phyloP scores from a whole-genome alignment of 2,113 vertebrate species.

The Bagarius yarrelli region DNA sequence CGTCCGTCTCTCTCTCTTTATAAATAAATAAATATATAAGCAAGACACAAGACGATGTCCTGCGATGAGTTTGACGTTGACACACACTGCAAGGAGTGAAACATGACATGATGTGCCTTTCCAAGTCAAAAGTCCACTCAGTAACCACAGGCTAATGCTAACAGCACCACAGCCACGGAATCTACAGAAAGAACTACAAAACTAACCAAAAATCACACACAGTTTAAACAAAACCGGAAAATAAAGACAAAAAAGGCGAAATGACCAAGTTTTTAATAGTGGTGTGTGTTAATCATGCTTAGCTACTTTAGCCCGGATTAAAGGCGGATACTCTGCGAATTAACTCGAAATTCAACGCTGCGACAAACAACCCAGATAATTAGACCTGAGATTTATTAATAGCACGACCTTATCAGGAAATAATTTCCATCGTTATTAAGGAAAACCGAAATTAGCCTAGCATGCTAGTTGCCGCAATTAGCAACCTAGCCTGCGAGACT shows the following conservation, averaged over 20 bases:
- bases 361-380: not conserved
- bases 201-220: not conserved
- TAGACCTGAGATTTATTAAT: too few species aligned
- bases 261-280: too few species aligned
- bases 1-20: too few species aligned
- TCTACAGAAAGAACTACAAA: not conserved
- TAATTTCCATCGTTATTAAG: not conserved
- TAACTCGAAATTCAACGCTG: not conserved
- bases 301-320: not conserved
- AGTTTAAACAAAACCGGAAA: too few species aligned
- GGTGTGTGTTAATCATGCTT: not conserved
- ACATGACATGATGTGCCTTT: constrained; percentile 7
- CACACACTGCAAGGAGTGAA: not conserved
- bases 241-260: not conserved
- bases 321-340: not conserved
- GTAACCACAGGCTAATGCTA: constrained; percentile 1
- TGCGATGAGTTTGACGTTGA: not conserved
- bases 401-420: not conserved
- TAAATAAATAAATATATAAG: too few species aligned
- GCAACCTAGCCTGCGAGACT: not conserved
- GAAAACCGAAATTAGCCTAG: not conserved
- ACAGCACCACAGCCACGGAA: not conserved
- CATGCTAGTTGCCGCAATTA: not conserved
- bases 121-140: constrained; percentile 38
- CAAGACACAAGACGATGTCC: not conserved